These are phyloP conservation scores for Rhynchonycteris naso DNA, from an alignment of 2,797 vertebrate genomes.

Conservation along the genomic window DNA sequence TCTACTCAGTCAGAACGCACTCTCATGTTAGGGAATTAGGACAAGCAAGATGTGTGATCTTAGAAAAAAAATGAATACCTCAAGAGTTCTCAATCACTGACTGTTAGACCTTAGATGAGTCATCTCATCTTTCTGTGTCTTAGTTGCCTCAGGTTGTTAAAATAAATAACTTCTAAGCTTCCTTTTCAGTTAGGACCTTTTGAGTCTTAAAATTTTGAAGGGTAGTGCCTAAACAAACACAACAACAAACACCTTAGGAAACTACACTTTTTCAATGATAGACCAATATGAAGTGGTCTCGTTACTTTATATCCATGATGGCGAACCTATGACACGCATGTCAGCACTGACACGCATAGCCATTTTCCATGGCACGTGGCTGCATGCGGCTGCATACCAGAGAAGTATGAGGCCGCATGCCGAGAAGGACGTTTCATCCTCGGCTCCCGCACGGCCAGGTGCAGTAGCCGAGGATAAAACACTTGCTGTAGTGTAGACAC, in stretches of 20 bases:
- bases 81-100: neutral
- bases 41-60: neutral
- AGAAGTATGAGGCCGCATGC: no score
- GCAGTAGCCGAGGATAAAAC: no score
- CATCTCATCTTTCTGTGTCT: neutral
- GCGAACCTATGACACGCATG: no score
- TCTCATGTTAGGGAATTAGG: neutral
- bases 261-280: neutral
- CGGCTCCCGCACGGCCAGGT: no score
- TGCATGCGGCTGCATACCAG: no score
- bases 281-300: neutral
- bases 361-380: no score
- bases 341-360: no score
- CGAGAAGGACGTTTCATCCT: no score
- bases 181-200: neutral
- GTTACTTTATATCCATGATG: neutral
- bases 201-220: slow-evolving; percentile 23
- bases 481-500: no score
- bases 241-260: neutral
- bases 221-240: slow-evolving; percentile 5
- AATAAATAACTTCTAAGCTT: neutral
- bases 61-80: neutral
- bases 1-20: neutral
- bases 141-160: neutral
- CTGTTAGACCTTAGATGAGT: neutral